Base-by-base conservation (phyloP, 2,888 invertebrate genomes). In the Mimas tiliae region DNA sequence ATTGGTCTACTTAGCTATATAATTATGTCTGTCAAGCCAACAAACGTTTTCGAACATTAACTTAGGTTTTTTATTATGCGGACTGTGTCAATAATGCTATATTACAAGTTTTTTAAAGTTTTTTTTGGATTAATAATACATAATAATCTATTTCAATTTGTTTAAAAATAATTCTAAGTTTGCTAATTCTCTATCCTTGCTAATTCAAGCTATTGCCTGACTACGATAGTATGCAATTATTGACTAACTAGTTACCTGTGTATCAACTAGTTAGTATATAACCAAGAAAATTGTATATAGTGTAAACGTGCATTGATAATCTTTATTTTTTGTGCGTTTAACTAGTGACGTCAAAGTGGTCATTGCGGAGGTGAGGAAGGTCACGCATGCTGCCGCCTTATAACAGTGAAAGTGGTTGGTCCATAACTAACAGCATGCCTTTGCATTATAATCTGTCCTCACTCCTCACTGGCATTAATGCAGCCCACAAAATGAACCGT, bases 291-390 rank as follows among this genome's bases (percentile, higher is more conserved):
- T 27, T 58, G 19, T 12, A 42, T 58, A 52, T 27, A 58, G 11
- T 19, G 42, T 42, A 58, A 21, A 58, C 38, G 34, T 16, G 58
- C 38, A 12, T 42, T 19, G 16, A 16, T 14, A 52, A 42, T 45
- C 21, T 45, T 64, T 50, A 50, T 50, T 19, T 42, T 12, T 6
- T 38, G 16, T 42, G 12, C 19, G 58, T 58, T 63, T 63, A 14
- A 51, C 14, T 53, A 27, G 42, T 53, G 51, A 64, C 50, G 64
- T 42, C 53, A 52, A 58, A 34, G 52, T 64, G 47, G 27, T 64
- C 64, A 53, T 53, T 45, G 38, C n/a, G n/a, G 53, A 64, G 64
- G 64, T 64, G 34, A 45, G 14, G 64, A 64, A 45, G 62, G 62
- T 63, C 47, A 47, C 47, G 48, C 21, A 33, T 47, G 45, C 19